These are phyloP conservation scores for Trichosurus vulpecula DNA, from an alignment of 2,797 vertebrate genomes.

Conservation along the genomic window DNA sequence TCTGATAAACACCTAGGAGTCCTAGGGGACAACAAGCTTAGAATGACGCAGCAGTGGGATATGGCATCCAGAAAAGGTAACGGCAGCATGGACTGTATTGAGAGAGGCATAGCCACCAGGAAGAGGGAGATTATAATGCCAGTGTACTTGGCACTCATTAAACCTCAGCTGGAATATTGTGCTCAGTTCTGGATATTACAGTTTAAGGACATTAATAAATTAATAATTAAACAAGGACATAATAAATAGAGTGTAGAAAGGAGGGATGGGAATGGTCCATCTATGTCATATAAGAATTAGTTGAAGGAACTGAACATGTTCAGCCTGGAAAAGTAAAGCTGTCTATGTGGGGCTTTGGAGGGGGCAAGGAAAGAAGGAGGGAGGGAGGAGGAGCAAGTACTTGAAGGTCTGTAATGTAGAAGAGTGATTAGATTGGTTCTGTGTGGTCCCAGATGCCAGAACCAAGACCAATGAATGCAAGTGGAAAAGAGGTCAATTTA, in stretches of 20 bases:
- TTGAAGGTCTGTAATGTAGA: background rate
- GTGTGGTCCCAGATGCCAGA: background rate
- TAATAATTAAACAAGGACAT: too few relatives aligned
- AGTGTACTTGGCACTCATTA: background rate
- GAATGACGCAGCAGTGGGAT: background rate
- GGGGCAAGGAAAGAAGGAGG: accelerated
- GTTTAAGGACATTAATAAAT: background rate
- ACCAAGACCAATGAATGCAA: background rate
- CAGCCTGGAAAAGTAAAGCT: background rate
- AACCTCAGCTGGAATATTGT: background rate
- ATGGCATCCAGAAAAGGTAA: background rate
- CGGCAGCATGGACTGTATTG: background rate
- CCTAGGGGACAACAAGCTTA: background rate
- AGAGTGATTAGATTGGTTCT: background rate
- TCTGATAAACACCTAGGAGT: background rate
- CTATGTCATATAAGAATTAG: background rate
- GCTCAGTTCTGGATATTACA: background rate
- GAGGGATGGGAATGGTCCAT: background rate
- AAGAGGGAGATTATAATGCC: background rate
- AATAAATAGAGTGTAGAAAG: background rate
- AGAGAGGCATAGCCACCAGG: background rate
- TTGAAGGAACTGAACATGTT: background rate
- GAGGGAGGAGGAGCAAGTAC: background rate
- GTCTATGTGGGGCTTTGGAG: background rate
- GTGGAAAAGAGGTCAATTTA: background rate